A percentile compares a stretch with the other conserved stretches of the same genome.
phyloP scores from a whole-genome alignment of 2,888 invertebrate species.

The Trissolcus japonicus region DNA sequence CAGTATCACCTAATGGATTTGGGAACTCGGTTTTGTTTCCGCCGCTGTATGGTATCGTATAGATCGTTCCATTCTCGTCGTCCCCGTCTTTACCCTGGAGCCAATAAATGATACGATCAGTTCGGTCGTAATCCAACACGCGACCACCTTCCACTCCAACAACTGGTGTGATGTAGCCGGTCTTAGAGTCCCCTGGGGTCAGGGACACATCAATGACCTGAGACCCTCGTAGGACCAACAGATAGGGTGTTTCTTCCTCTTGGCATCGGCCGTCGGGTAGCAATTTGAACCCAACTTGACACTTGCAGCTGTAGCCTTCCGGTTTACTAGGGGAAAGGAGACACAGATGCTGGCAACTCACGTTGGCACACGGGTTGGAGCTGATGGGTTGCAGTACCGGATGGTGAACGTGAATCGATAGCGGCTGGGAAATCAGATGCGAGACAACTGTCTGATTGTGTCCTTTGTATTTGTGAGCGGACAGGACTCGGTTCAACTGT shows the following conservation, averaged over 20 bases:
- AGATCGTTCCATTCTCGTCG: slow-evolving; percentile 90
- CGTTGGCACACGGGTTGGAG: slow-evolving; percentile 85
- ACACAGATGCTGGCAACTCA: slow-evolving; percentile 92
- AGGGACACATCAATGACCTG: slow-evolving; percentile 90
- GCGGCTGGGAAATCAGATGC: slow-evolving; percentile 94
- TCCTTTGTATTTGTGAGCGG: slow-evolving; percentile 94
- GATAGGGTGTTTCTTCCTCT: slow-evolving; percentile 91
- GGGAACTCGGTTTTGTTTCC: slow-evolving; percentile 90
- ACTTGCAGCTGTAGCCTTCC: slow-evolving; percentile 90
- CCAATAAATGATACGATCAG: slow-evolving; percentile 91
- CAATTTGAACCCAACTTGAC: slow-evolving; percentile 90
- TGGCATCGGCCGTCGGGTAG: slow-evolving; percentile 83
- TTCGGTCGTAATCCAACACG: slow-evolving; percentile 94
- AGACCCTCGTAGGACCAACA: slow-evolving; percentile 92
- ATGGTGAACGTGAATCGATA: slow-evolving; percentile 97
- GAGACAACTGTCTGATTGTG: slow-evolving; percentile 95
- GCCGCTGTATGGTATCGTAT: slow-evolving; percentile 88
- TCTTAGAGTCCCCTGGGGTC: slow-evolving; percentile 85
- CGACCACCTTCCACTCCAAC: slow-evolving; percentile 92
- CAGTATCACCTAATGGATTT: slow-evolving; percentile 82
- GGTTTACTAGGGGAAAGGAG: slow-evolving; percentile 87
- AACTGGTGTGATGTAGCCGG: slow-evolving; percentile 89
- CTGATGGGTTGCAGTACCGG: slow-evolving; percentile 92
- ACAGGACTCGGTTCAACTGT: slow-evolving; percentile 91
- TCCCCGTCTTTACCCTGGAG: slow-evolving; percentile 84